These are phyloP conservation scores for Drosophila punjabiensis DNA, from an alignment of 1,140 invertebrate species.

Conservation along the genomic window DNA sequence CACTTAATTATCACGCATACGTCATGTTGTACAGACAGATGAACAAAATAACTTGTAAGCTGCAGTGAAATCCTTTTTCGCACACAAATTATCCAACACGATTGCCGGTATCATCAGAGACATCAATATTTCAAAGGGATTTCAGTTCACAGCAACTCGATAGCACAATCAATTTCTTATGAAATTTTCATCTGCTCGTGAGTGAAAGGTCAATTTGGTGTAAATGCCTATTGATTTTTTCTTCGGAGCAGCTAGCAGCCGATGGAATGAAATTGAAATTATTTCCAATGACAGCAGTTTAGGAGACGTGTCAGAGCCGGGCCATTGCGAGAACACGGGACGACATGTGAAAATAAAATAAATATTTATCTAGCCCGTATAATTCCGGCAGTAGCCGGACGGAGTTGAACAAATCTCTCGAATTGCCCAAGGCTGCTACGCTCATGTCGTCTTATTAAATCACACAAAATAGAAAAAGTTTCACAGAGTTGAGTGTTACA, in stretches of 20 bases:
- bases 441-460: slow-evolving; percentile 59
- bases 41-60: slow-evolving; percentile 17
- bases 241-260: neutral
- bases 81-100: slow-evolving; percentile 17
- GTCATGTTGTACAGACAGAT: slow-evolving; percentile 4
- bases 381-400: slow-evolving; percentile 26
- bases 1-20: slow-evolving; percentile 26
- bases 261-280: slow-evolving; percentile 71
- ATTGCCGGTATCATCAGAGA: slow-evolving; percentile 13
- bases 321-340: too few relatives aligned
- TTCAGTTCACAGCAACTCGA: slow-evolving; percentile 18
- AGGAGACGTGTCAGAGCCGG: slow-evolving; percentile 61
- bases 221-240: slow-evolving; percentile 65
- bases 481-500: slow-evolving; percentile 19
- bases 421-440: slow-evolving; percentile 35
- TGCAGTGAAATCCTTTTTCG: neutral
- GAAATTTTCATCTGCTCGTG: slow-evolving; percentile 42
- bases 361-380: slow-evolving; percentile 67
- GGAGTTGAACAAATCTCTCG: slow-evolving; percentile 62
- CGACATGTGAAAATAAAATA: slow-evolving; percentile 64
- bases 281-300: slow-evolving; percentile 72
- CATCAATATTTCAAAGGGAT: slow-evolving; percentile 49
- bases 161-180: slow-evolving; percentile 43
- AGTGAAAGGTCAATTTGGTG: slow-evolving; percentile 58
- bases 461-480: slow-evolving; percentile 43